These are phyloP conservation scores for Incurvaria masculella DNA, from an alignment of 2,888 invertebrate genomes.

Conservation along the genomic window DNA sequence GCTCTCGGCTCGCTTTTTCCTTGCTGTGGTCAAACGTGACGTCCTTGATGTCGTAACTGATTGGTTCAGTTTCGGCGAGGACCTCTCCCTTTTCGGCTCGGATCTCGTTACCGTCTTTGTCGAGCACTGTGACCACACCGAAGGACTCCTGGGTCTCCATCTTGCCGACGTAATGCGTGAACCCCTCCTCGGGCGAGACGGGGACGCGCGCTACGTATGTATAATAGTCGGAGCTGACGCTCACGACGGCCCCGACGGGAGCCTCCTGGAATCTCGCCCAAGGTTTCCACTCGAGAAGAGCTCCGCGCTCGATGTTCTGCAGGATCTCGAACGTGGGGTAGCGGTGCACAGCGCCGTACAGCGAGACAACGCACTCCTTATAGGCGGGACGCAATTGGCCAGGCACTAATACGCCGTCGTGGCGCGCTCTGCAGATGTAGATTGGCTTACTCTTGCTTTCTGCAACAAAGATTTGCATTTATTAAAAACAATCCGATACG, in stretches of 20 bases:
- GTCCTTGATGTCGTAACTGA: conserved; percentile 68
- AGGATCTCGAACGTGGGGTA: conserved; percentile 67
- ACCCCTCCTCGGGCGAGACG: conserved; percentile 27
- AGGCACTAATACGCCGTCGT: conserved; percentile 70
- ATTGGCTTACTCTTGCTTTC: conserved; percentile 35
- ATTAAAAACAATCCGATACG: too few species aligned
- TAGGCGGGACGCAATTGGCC: conserved; percentile 64
- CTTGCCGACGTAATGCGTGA: conserved; percentile 66
- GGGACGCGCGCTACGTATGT: conserved; percentile 39
- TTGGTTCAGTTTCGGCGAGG: conserved; percentile 76
- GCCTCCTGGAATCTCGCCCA: conserved; percentile 67
- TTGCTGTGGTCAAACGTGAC: conserved; percentile 59
- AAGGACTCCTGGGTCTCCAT: conserved; percentile 63
- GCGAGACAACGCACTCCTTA: conserved; percentile 62
- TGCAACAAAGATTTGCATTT: conserved; percentile 20
- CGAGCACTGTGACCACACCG: conserved; percentile 67
- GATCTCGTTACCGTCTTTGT: conserved; percentile 57
- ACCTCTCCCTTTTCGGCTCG: conserved; percentile 67
- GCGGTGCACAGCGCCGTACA: conserved; percentile 53
- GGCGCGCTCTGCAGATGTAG: conserved; percentile 71
- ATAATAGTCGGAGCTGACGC: conserved; percentile 41
- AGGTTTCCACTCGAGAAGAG: conserved; percentile 70
- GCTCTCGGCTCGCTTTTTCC: conserved; percentile 43
- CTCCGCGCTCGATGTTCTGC: conserved; percentile 74
- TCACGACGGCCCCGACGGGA: conserved; percentile 67